A percentile compares a stretch with the other conserved stretches of the same genome.
phyloP scores from a whole-genome alignment of 2,888 invertebrate species.

The Gymnoscelis rufifasciata region DNA sequence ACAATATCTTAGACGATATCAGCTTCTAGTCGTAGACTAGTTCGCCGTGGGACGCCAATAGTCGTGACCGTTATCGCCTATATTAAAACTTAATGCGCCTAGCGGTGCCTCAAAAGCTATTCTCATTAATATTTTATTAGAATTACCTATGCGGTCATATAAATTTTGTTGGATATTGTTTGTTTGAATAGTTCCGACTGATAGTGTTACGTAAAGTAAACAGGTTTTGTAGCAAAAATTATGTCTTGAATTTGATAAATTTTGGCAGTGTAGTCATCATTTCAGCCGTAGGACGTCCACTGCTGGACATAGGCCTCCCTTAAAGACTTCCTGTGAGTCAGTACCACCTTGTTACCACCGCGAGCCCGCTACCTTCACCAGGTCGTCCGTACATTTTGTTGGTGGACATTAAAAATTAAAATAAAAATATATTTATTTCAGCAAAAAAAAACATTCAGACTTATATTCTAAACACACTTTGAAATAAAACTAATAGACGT shows the following conservation, averaged over 20 bases:
- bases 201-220: conserved; percentile 9
- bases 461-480: no score
- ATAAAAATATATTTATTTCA: no score
- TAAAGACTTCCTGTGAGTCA: no score
- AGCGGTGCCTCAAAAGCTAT: conserved; percentile 22
- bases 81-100: conserved; percentile 14
- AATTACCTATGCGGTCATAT: conserved; percentile 12
- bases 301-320: no score
- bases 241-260: background rate
- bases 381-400: no score
- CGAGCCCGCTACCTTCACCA: no score
- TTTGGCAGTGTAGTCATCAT: no score
- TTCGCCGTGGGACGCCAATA: conserved; percentile 63
- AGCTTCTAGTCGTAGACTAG: background rate
- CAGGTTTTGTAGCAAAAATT: conserved; percentile 4
- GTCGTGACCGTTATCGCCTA: conserved; percentile 59
- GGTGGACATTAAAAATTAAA: no score
- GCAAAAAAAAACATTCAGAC: no score
- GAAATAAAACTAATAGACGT: no score
- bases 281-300: no score
- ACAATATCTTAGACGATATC: background rate
- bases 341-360: no score
- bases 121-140: conserved; percentile 24
- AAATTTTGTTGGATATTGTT: conserved; percentile 15
- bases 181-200: conserved; percentile 13